A percentile compares a stretch with the other conserved stretches of the same genome.
These are phyloP conservation scores for Eupleurogrammus muticus DNA, from an alignment of 2,797 vertebrate species.

Conservation along the genomic window DNA sequence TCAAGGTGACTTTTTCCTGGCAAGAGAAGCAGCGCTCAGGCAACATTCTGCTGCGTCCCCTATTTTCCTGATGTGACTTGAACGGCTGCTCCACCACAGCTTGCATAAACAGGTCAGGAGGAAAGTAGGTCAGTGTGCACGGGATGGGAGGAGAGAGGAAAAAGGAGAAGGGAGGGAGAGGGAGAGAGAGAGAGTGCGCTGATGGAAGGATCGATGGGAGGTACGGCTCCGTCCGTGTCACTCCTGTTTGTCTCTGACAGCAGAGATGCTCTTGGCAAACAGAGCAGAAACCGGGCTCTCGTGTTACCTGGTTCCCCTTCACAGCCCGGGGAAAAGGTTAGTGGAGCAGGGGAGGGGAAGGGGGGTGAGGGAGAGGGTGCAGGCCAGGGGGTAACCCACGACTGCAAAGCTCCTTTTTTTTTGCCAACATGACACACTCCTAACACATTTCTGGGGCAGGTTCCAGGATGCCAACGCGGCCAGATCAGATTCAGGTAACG, in stretches of 20 bases:
- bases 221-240: conserved; percentile 51
- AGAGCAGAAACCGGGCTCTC: conserved; percentile 62
- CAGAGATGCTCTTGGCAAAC: conserved; percentile 49
- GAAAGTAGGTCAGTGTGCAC: conserved; percentile 83
- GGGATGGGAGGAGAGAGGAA: conserved; percentile 42
- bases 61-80: conserved; percentile 68
- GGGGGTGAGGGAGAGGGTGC: conserved; percentile 9
- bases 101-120: conserved; percentile 81
- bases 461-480: conserved; percentile 1
- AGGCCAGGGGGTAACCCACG: neutral
- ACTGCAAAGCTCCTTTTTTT: conserved; percentile 24
- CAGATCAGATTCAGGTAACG: conserved; percentile 31
- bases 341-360: conserved; percentile 37
- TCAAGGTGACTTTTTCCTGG: conserved; percentile 72
- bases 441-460: conserved; percentile 29
- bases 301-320: conserved; percentile 64
- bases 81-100: conserved; percentile 48
- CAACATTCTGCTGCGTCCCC: conserved; percentile 55
- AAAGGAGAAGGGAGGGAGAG: conserved; percentile 9
- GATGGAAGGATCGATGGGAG: conserved; percentile 52
- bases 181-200: conserved; percentile 17
- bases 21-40: conserved; percentile 16
- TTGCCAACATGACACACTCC: conserved; percentile 39
- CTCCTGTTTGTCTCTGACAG: conserved; percentile 52
- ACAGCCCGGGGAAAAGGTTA: conserved; percentile 41